These are phyloP conservation scores for Oncorhynchus tshawytscha DNA, from an alignment of 2,113 vertebrate genomes.

Conservation along the genomic window DNA sequence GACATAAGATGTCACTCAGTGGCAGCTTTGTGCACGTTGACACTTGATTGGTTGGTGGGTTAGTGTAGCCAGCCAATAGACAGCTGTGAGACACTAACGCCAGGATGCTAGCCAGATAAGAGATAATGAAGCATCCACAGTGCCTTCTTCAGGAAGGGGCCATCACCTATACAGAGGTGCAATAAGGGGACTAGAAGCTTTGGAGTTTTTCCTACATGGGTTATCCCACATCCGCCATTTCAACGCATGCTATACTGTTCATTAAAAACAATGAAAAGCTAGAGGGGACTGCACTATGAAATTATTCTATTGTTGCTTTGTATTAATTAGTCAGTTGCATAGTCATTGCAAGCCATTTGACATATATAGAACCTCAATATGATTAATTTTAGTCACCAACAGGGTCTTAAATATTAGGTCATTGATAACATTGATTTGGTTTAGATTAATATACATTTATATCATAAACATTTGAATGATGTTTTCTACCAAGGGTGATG, in stretches of 20 bases:
- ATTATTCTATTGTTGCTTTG: background rate
- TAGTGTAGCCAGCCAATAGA: background rate
- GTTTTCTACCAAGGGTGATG: background rate
- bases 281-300: background rate
- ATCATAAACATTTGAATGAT: background rate
- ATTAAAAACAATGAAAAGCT: conserved; percentile 20
- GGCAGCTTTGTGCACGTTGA: background rate
- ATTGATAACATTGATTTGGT: background rate
- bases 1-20: background rate
- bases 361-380: background rate
- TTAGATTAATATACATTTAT: background rate
- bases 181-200: background rate
- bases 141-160: conserved; percentile 77
- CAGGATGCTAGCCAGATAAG: conserved; percentile 19
- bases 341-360: background rate
- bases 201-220: background rate
- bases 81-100: conserved; percentile 46
- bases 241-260: conserved; percentile 49
- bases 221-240: conserved; percentile 4
- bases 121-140: conserved; percentile 71
- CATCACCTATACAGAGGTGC: background rate
- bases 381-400: background rate
- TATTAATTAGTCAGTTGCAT: background rate
- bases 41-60: background rate
- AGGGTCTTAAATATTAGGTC: background rate